phyloP scores from a whole-genome alignment of 2,113 vertebrate species.

The Danio rerio region GRCz12tu NC_133183.1:51977501-51978000 shows the following conservation, averaged over 20 bases:
- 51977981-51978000: too few species aligned
- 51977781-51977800: too few species aligned
- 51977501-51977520: neutral
- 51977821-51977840: too few species aligned
- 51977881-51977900: too few species aligned
- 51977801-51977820: too few species aligned
- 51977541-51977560: neutral
- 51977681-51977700: constrained; percentile 43
- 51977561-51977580: neutral
- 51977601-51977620: constrained; percentile 36
- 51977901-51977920: too few species aligned
- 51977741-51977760: neutral
- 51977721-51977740: neutral
- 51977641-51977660: constrained; percentile 54
- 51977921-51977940: too few species aligned
- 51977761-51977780: too few species aligned
- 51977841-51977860: too few species aligned
- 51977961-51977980: too few species aligned
- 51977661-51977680: constrained; percentile 41
- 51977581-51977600: neutral
- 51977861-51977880: too few species aligned
- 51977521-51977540: neutral
- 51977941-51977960: too few species aligned
- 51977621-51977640: constrained; percentile 56
- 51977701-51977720: neutral